Base-by-base conservation (phyloP, 2,888 invertebrate genomes). In the Julus scanicus region DNA sequence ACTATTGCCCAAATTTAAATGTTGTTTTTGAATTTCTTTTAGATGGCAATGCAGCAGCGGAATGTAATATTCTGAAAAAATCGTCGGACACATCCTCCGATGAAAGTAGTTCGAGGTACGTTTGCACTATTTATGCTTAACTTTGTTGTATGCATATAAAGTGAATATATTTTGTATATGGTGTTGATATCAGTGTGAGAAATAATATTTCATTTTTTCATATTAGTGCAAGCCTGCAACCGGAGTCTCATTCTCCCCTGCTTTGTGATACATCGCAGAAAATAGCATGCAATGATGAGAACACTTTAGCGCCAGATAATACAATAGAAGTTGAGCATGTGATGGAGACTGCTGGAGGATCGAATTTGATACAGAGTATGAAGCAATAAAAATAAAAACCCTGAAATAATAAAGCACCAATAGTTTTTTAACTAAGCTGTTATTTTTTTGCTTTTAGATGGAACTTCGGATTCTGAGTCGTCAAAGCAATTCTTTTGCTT, bases 51-150 rank as follows among this genome's bases (percentile, higher is more conserved):
- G 91, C 92, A n/a, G 91, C 93, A 13, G 91, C 92, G 2, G 93
- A 93, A 88, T 92, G 92, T 71, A 92, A 92, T 53, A 92, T 92
- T 89, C 91, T 94, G 63, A 92, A 92, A 89, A 93, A 93, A 90
- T 93, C 93, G 89, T 90, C 92, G 89, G 90, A 92, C 39, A 92
- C 92, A 29, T 93, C 93, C 90, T 92, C 92, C 9, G 92, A 92
- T 89, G 93, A 93, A 89, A 90, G 93, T 87, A 93, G 93, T 15
- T 93, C 92, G 90, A 93, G 93, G 91, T 90, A 44, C 1, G 17
- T 37, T 9, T 84, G 11, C 11, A 20, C 13, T 53, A 13, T 71
- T 71, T 4, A 20, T 6, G 20, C 20, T 5, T 20, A 17, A 0
- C 17, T 15, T 57, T 57, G 2, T 57, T 57, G 5, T 0, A 71